Percentiles rank a stretch among this genome's conserved stretches.
Evolutionary conservation across 2,113 vertebrate genomes (phyloP).

Genomic region (Pterophyllum scalare): DNA sequence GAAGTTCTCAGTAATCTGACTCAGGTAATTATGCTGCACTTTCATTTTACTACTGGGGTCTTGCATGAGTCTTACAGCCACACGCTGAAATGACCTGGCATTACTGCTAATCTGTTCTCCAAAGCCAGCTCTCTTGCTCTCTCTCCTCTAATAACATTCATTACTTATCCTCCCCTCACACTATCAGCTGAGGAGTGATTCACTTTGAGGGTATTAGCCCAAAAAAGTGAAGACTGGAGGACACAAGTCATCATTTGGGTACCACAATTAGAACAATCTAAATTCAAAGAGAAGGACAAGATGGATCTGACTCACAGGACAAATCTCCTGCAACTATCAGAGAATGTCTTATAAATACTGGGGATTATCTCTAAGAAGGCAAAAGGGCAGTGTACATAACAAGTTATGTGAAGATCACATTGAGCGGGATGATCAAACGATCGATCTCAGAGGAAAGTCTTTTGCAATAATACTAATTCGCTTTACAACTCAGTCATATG

Average conservation of each 20-base stretch:
- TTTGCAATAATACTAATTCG: neutral
- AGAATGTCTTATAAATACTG: conserved; percentile 18
- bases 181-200: conserved; percentile 31
- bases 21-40: conserved; percentile 67
- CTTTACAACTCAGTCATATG: neutral
- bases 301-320: conserved; percentile 32
- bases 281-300: conserved; percentile 45
- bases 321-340: conserved; percentile 21
- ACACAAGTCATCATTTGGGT: conserved; percentile 54
- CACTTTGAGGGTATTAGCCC: conserved; percentile 43
- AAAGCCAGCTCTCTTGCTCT: conserved; percentile 54
- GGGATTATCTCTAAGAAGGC: conserved; percentile 25
- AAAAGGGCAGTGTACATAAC: conserved; percentile 2
- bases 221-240: conserved; percentile 37
- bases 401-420: conserved; percentile 6
- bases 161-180: conserved; percentile 62
- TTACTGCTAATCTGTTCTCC: conserved; percentile 70
- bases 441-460: neutral
- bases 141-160: conserved; percentile 65
- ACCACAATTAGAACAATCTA: conserved; percentile 44
- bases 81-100: conserved; percentile 62
- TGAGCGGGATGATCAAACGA: neutral
- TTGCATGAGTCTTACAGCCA: conserved; percentile 48
- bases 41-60: conserved; percentile 60
- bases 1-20: conserved; percentile 57